These are phyloP conservation scores for Rhagoletis zephyria DNA, from an alignment of 1,140 invertebrate species.

Conservation along the genomic window DNA sequence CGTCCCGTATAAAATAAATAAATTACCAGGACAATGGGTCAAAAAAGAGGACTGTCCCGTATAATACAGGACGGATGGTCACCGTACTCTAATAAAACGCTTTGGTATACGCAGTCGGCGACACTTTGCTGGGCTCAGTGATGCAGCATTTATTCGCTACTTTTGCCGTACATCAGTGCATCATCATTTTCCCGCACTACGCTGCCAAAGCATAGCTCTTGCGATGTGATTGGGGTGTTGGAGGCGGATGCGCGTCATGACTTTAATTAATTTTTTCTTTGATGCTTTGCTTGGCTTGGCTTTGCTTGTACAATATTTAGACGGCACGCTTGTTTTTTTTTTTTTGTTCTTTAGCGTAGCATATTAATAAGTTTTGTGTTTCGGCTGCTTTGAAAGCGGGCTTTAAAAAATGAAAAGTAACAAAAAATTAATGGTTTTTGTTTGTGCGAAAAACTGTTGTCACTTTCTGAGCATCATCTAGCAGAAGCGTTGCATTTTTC, in stretches of 20 bases:
- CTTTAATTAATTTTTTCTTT: conserved; percentile 52
- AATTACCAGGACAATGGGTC: no score
- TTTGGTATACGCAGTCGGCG: background rate
- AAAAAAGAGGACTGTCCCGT: no score
- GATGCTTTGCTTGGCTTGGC: conserved; percentile 10
- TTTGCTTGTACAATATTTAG: background rate
- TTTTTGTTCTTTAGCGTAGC: conserved; percentile 10
- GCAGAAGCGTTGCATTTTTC: background rate
- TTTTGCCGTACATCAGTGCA: background rate
- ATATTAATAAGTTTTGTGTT: conserved; percentile 41
- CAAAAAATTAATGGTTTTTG: background rate
- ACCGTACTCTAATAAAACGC: background rate
- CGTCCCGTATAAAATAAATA: no score
- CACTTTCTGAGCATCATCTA: background rate
- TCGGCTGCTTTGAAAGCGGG: background rate
- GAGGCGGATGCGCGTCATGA: conserved; percentile 6
- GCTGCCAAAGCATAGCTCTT: background rate
- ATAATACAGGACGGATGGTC: no score
- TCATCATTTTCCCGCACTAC: background rate
- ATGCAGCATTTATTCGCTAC: background rate
- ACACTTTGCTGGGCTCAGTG: background rate
- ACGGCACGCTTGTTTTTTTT: background rate
- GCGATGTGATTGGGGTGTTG: background rate
- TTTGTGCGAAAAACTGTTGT: conserved; percentile 10
- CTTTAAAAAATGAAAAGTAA: background rate